A percentile compares a stretch with the other conserved stretches of the same genome.
Conservation (phyloP, 2,797 vertebrate genomes). For the Micromesistius poutassou region DNA sequence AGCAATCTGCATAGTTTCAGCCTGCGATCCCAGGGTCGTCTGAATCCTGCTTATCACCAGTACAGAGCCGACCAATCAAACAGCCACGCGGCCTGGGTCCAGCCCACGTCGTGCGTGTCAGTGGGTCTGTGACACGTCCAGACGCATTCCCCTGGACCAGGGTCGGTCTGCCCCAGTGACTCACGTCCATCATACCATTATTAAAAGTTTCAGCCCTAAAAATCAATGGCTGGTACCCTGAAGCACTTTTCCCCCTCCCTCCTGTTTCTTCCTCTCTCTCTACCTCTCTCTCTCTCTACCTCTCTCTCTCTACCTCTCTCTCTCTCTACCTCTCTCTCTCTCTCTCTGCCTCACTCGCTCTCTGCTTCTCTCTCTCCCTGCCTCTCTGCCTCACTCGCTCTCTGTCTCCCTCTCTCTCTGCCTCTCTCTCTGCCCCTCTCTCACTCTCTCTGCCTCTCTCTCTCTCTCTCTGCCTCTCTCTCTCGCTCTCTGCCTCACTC, state of each 20-base stretch:
- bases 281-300: neutral
- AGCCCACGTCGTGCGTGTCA: constrained; percentile 41
- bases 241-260: neutral
- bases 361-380: too few relatives aligned
- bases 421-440: too few relatives aligned
- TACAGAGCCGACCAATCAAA: constrained; percentile 58
- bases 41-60: constrained; percentile 46
- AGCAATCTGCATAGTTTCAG: constrained; percentile 61
- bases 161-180: neutral
- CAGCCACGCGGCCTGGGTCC: constrained; percentile 46
- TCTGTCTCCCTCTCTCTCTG: too few relatives aligned
- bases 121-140: neutral
- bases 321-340: too few relatives aligned
- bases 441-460: too few relatives aligned
- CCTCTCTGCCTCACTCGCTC: too few relatives aligned
- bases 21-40: constrained; percentile 41
- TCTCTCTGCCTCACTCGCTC: too few relatives aligned
- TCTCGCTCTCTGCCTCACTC: too few relatives aligned
- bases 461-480: too few relatives aligned
- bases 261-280: neutral
- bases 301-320: too few relatives aligned
- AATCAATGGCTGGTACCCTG: neutral
- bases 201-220: constrained; percentile 3
- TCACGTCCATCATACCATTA: neutral
- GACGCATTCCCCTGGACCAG: neutral